A percentile compares a stretch with the other conserved stretches of the same genome.
phyloP scores from a whole-genome alignment of 2,797 vertebrate genomes.

The Lacerta viridis region DNA sequence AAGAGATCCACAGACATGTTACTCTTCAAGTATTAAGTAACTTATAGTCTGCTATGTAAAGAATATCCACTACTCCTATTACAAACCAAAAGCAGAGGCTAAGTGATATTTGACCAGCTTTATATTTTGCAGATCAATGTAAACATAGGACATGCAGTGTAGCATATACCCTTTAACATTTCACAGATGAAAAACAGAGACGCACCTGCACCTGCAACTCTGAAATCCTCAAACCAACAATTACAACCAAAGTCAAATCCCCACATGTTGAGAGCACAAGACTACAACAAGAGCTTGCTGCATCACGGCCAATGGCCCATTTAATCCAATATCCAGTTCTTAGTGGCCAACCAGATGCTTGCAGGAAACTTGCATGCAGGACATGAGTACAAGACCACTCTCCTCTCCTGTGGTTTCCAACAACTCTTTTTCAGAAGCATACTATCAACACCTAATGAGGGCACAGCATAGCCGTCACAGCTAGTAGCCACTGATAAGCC shows the following conservation, averaged over 20 bases:
- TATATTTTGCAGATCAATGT: conserved; percentile 43
- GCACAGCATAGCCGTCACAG: no score
- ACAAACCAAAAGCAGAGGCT: conserved; percentile 35
- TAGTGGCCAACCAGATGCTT: no score
- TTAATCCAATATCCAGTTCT: no score
- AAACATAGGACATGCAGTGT: background rate
- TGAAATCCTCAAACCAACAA: background rate
- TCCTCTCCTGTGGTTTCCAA: no score
- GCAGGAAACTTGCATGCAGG: no score
- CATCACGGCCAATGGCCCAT: no score
- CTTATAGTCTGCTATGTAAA: conserved; percentile 61
- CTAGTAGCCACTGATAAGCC: no score
- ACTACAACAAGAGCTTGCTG: no score
- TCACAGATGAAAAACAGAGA: background rate
- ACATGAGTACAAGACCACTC: no score
- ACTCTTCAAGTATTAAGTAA: conserved; percentile 55
- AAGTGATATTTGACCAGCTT: conserved; percentile 21
- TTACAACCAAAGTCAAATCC: background rate
- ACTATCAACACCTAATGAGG: no score
- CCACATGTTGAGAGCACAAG: background rate
- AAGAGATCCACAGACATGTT: conserved; percentile 26
- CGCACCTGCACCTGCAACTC: background rate
- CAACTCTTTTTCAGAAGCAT: no score
- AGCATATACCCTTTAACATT: background rate
- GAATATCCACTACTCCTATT: conserved; percentile 46